phyloP scores from a whole-genome alignment of 2,113 vertebrate species.

The Ovis aries region DNA sequence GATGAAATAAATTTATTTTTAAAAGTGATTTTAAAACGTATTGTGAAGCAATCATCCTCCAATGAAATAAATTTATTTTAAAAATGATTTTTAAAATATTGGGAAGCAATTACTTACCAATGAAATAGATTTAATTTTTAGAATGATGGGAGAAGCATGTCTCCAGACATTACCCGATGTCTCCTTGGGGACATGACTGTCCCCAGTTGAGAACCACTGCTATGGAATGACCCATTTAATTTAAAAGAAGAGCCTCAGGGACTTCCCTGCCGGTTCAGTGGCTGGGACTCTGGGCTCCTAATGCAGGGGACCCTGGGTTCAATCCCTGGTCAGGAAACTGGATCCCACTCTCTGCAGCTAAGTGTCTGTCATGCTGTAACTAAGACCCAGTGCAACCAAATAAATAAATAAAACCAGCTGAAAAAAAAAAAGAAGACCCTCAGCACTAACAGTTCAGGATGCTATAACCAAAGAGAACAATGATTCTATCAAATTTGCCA shows the following conservation, averaged over 20 bases:
- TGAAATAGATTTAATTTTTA: background rate
- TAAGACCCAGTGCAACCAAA: background rate
- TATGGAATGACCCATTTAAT: background rate
- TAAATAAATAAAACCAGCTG: background rate
- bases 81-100: no score
- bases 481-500: background rate
- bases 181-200: background rate
- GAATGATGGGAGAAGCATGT: background rate
- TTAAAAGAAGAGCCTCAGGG: background rate
- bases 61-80: no score
- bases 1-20: no score
- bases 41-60: no score
- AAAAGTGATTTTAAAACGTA: no score
- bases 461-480: background rate
- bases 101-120: background rate
- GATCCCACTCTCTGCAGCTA: background rate
- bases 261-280: rapidly evolving
- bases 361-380: background rate
- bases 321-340: background rate
- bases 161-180: background rate
- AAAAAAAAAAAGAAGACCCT: background rate
- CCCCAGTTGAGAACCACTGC: background rate
- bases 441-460: background rate
- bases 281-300: background rate
- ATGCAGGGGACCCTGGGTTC: background rate